Conservation (phyloP, 2,797 vertebrate species). For the Brachyrhaphis roseni region DNA sequence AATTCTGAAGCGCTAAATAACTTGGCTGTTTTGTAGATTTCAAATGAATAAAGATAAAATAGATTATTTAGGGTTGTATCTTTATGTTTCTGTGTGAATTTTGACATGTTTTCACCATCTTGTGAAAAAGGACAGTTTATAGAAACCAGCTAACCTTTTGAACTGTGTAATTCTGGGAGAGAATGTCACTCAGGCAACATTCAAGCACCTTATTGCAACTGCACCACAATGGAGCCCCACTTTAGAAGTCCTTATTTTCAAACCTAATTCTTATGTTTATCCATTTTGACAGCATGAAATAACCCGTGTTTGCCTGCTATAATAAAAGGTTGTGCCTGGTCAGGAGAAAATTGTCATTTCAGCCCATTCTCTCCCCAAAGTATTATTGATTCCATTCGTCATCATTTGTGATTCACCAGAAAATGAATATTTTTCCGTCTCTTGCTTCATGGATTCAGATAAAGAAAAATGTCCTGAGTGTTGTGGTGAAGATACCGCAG, state of each 20-base stretch:
- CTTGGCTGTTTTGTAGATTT: no score
- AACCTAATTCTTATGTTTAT: conserved; percentile 2
- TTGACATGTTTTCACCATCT: no score
- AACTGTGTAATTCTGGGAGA: background rate
- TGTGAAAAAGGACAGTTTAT: background rate
- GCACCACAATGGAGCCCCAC: background rate
- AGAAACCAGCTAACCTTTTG: background rate
- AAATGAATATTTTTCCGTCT: conserved; percentile 4
- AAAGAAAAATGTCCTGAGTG: conserved; percentile 1
- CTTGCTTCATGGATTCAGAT: conserved; percentile 9
- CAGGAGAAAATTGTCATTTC: conserved; percentile 29
- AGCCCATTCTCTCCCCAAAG: conserved; percentile 12
- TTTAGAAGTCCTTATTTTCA: background rate
- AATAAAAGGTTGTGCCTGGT: conserved; percentile 26
- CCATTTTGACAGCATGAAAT: conserved; percentile 19
- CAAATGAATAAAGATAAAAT: no score
- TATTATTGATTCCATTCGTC: conserved; percentile 29
- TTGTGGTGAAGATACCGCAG: background rate
- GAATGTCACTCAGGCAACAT: background rate
- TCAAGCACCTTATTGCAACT: background rate
- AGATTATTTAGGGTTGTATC: no score
- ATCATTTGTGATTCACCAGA: conserved; percentile 28
- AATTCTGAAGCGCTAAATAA: no score
- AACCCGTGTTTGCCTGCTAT: conserved; percentile 4
- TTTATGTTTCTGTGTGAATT: no score